These are phyloP conservation scores for Drosophila paracracens DNA, from an alignment of 2,888 invertebrate genomes.

Conservation along the genomic window DNA sequence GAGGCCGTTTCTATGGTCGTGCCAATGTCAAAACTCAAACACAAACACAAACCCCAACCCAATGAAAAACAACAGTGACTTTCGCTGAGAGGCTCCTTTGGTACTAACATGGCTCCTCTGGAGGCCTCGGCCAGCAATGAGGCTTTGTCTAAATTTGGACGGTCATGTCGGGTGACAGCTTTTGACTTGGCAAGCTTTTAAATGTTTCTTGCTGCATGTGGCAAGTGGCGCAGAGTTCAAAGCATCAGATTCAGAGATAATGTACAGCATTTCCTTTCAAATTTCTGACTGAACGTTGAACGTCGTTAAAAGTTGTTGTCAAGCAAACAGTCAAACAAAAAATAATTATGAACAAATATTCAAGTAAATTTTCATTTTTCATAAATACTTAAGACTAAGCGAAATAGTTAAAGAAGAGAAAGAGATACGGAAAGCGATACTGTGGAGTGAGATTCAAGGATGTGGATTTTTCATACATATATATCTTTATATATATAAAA, in stretches of 20 bases:
- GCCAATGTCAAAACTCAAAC: conserved; percentile 57
- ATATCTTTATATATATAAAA: neutral
- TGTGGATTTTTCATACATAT: no score
- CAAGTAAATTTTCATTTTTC: conserved; percentile 34
- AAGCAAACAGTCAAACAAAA: conserved; percentile 12
- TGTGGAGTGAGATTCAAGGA: neutral
- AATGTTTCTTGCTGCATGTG: conserved; percentile 39
- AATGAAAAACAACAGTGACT: conserved; percentile 60
- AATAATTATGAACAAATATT: conserved; percentile 48
- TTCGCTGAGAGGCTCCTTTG: conserved; percentile 56
- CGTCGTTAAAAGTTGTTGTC: conserved; percentile 19
- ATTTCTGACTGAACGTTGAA: conserved; percentile 59
- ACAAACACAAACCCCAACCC: conserved; percentile 28
- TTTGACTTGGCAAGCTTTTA: conserved; percentile 70
- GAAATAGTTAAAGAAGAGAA: conserved; percentile 29
- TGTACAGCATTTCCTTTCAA: conserved; percentile 76
- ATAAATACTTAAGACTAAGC: conserved; percentile 11
- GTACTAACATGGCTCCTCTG: conserved; percentile 49
- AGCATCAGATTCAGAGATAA: conserved; percentile 74
- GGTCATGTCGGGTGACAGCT: conserved; percentile 77
- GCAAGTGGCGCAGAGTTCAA: conserved; percentile 76
- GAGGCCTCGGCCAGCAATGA: conserved; percentile 62
- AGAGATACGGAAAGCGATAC: conserved; percentile 16
- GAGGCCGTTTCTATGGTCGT: conserved; percentile 55
- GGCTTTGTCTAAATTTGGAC: conserved; percentile 79